These are phyloP conservation scores for Triplophysa siluroides DNA, from an alignment of 2,113 vertebrate species.

Conservation along the genomic window DNA sequence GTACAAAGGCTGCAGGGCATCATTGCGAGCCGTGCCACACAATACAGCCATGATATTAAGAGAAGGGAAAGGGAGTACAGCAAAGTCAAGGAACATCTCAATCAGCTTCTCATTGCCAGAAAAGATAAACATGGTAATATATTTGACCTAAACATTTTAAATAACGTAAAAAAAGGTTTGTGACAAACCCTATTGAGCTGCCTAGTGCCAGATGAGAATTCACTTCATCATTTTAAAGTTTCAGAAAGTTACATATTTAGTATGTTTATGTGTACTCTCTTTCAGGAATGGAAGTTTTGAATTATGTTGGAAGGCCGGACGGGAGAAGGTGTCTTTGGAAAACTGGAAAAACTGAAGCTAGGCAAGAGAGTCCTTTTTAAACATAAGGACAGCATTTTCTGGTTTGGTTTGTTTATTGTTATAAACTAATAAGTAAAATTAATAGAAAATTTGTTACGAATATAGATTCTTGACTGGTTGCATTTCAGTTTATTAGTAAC, in stretches of 20 bases:
- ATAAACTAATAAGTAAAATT: too few relatives aligned
- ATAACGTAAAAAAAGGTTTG: neutral
- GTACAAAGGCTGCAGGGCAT: conserved; percentile 93
- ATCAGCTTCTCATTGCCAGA: conserved; percentile 91
- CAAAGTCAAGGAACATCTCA: conserved; percentile 92
- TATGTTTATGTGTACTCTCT: neutral
- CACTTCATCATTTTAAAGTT: neutral
- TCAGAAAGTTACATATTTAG: too few relatives aligned
- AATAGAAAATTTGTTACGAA: too few relatives aligned
- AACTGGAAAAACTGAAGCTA: conserved; percentile 90
- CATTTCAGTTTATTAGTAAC: too few relatives aligned
- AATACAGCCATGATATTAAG: conserved; percentile 97
- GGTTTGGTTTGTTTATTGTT: neutral
- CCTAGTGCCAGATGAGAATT: conserved; percentile 30
- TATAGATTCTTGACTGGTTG: too few relatives aligned
- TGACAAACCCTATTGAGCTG: conserved; percentile 46
- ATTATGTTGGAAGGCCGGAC: conserved; percentile 90
- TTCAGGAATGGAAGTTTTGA: conserved; percentile 91
- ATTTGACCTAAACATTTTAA: neutral
- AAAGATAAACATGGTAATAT: conserved; percentile 89
- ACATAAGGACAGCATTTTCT: neutral
- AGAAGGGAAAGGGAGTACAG: conserved; percentile 94
- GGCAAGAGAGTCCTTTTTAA: conserved; percentile 63
- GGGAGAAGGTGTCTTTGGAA: conserved; percentile 92
- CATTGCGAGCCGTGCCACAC: conserved; percentile 89